Conservation (phyloP, 1,140 invertebrate genomes). For the Cyphomyrmex costatus region DNA sequence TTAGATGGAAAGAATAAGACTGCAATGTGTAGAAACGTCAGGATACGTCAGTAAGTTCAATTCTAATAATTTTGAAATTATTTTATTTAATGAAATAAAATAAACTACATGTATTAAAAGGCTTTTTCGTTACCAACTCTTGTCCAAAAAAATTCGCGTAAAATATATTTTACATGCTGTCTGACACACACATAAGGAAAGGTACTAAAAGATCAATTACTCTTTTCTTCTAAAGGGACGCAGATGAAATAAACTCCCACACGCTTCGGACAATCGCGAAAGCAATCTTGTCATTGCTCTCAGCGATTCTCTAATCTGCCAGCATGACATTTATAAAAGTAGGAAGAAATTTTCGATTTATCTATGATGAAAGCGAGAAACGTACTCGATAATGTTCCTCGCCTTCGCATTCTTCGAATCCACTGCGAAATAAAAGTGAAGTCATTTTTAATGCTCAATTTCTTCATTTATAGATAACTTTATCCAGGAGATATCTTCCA, state of each 20-base stretch:
- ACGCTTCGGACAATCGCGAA: constrained; percentile 43
- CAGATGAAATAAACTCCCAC: constrained; percentile 38
- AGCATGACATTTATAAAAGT: constrained; percentile 29
- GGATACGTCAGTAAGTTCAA: background rate
- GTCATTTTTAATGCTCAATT: too few relatives aligned
- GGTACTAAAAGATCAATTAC: background rate
- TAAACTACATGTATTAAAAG: background rate
- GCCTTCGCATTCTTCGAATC: constrained; percentile 6
- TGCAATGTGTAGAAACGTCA: background rate
- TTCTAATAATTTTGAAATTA: background rate
- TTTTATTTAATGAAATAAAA: background rate
- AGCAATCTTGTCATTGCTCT: constrained; percentile 40
- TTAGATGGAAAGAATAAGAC: background rate
- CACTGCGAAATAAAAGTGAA: constrained; percentile 8
- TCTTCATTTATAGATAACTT: too few relatives aligned
- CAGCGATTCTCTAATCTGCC: background rate
- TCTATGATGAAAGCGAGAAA: constrained; percentile 37
- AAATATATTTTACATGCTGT: background rate
- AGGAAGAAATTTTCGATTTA: constrained; percentile 32
- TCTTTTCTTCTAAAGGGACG: constrained; percentile 42
- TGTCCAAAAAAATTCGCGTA: background rate
- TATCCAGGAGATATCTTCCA: too few relatives aligned
- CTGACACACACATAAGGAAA: background rate
- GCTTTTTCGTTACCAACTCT: background rate
- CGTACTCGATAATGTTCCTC: background rate